These are phyloP conservation scores for Urophycis tenuis DNA, from an alignment of 2,797 vertebrate species.

Conservation along the genomic window DNA sequence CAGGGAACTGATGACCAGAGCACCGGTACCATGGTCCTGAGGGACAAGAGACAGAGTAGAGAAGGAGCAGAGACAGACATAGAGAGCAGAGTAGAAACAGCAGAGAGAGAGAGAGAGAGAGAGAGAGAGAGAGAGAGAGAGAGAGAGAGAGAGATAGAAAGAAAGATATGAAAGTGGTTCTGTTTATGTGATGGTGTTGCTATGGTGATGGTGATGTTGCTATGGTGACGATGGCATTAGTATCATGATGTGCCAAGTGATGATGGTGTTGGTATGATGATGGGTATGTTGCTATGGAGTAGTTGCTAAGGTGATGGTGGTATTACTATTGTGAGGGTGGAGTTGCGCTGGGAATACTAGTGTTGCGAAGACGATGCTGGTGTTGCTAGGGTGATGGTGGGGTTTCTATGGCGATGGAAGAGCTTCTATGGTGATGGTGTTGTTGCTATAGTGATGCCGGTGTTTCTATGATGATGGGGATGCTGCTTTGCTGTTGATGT, in stretches of 20 bases:
- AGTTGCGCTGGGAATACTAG: not conserved
- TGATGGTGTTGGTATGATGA: not conserved
- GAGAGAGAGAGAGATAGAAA: not conserved
- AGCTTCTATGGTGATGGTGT: not conserved
- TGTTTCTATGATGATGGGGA: not conserved
- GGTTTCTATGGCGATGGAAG: too few species aligned
- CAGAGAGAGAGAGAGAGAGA: not conserved
- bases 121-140: not conserved
- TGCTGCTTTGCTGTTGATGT: not conserved
- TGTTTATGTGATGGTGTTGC: not conserved
- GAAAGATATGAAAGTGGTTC: not conserved
- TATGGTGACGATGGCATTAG: too few species aligned
- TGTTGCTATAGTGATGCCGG: not conserved
- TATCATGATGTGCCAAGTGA: too few species aligned
- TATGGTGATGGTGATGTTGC: not conserved
- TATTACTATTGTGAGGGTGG: not conserved
- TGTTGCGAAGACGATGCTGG: not conserved
- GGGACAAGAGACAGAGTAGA: conserved; percentile 21
- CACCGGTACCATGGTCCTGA: conserved; percentile 94
- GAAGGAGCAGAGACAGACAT: not conserved
- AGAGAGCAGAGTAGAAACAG: too few species aligned
- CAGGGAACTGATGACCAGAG: conserved; percentile 95
- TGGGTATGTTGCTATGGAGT: not conserved
- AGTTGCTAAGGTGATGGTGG: too few species aligned
- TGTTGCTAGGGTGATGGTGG: not conserved